Conservation (phyloP, 2,888 invertebrate species). For the Chalcis sispes region DNA sequence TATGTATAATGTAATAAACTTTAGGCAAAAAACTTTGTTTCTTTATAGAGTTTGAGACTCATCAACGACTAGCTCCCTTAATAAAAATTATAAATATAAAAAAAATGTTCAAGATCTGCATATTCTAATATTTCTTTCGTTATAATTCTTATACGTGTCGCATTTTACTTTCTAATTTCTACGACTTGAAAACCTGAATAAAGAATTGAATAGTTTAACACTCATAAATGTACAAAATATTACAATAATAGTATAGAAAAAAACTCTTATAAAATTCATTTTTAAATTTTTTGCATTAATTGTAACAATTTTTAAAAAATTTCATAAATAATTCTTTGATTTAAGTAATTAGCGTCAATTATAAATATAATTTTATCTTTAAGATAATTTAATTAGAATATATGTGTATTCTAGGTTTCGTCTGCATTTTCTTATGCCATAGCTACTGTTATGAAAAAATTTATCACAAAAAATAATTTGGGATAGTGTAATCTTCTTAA, state of each 20-base stretch:
- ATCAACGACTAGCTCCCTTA: slow-evolving; percentile 44
- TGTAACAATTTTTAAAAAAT: too few relatives aligned
- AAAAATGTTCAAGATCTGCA: slow-evolving; percentile 38
- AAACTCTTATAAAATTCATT: too few relatives aligned
- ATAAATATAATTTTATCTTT: background rate
- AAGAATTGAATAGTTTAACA: slow-evolving; percentile 11
- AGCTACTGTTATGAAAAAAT: too few relatives aligned
- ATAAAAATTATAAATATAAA: slow-evolving; percentile 3
- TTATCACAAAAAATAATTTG: background rate
- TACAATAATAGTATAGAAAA: slow-evolving; percentile 1
- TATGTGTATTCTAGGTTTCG: too few relatives aligned
- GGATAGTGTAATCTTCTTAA: slow-evolving; percentile 64
- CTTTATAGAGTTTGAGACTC: slow-evolving; percentile 1
- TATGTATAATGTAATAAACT: slow-evolving; percentile 6
- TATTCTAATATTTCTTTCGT: slow-evolving; percentile 25
- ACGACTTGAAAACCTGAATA: background rate
- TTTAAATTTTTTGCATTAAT: too few relatives aligned
- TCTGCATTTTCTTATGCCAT: too few relatives aligned
- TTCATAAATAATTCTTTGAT: background rate
- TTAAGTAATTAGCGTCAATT: background rate
- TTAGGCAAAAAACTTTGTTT: slow-evolving; percentile 14
- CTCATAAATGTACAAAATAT: slow-evolving; percentile 18
- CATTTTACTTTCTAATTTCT: background rate
- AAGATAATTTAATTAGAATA: too few relatives aligned
- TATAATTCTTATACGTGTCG: background rate